Conservation (phyloP, 2,113 vertebrate species). For the Lucifuga dentata region DNA sequence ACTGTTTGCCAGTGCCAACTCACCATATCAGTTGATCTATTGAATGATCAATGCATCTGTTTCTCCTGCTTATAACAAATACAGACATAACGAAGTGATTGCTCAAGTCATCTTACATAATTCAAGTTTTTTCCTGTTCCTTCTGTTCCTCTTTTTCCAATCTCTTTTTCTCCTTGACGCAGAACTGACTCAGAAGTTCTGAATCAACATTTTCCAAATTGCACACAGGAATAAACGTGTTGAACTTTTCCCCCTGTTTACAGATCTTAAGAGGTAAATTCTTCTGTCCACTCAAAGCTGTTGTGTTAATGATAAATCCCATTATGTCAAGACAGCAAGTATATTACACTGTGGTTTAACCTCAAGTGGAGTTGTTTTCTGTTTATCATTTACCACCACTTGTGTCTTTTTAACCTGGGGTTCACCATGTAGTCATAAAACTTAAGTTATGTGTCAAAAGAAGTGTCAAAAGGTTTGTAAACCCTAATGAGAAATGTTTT, state of each 20-base stretch:
- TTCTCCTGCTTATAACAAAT: constrained; percentile 12
- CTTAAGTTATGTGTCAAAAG: neutral
- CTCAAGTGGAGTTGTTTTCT: constrained; percentile 33
- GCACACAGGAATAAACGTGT: constrained; percentile 28
- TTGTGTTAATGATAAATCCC: constrained; percentile 77
- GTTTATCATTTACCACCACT: constrained; percentile 74
- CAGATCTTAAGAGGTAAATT: constrained; percentile 30
- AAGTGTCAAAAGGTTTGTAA: too few species aligned
- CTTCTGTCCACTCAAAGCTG: constrained; percentile 24
- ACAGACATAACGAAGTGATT: constrained; percentile 20
- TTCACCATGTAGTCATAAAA: constrained; percentile 5
- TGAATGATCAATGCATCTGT: constrained; percentile 9
- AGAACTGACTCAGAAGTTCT: constrained; percentile 39
- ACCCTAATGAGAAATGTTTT: too few species aligned
- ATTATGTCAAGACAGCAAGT: constrained; percentile 63
- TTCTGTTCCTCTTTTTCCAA: constrained; percentile 49
- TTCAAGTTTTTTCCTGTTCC: neutral
- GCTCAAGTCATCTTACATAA: constrained; percentile 47
- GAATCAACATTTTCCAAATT: constrained; percentile 43
- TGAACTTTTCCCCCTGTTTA: constrained; percentile 59
- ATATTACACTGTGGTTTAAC: constrained; percentile 64
- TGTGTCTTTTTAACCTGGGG: neutral
- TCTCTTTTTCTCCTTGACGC: constrained; percentile 12
- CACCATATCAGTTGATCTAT: too few species aligned
- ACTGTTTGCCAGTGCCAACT: constrained; percentile 26